Evolutionary conservation across 2,888 invertebrate species (phyloP).

Genomic region (Smittia sp.): DNA sequence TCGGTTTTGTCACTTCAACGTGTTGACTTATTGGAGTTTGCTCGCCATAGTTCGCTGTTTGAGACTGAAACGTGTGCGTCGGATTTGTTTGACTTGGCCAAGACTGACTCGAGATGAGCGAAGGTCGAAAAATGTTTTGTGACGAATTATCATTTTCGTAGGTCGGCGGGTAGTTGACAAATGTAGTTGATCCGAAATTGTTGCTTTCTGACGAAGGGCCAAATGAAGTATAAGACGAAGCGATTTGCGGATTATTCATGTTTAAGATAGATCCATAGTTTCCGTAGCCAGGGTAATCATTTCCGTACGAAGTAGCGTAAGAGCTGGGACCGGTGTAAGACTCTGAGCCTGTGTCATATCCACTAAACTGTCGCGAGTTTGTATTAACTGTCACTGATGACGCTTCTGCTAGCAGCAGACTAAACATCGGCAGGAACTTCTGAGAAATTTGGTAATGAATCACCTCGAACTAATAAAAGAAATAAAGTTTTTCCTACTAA

Average conservation of each 20-base stretch:
- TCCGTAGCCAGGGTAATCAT: slow-evolving; percentile 25
- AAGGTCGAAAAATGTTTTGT: too few species aligned
- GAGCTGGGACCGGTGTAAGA: slow-evolving; percentile 9
- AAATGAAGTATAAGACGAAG: background rate
- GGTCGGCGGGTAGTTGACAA: slow-evolving; percentile 18
- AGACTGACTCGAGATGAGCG: background rate
- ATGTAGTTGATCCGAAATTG: background rate
- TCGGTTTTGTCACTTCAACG: slow-evolving; percentile 58
- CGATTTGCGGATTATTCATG: slow-evolving; percentile 9
- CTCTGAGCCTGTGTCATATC: background rate
- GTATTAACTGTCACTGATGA: too few species aligned
- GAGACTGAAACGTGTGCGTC: background rate
- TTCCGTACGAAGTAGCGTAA: background rate
- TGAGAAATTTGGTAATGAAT: too few species aligned
- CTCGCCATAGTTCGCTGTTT: slow-evolving; percentile 9
- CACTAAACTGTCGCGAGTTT: too few species aligned
- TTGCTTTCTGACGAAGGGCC: slow-evolving; percentile 8
- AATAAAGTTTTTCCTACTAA: too few species aligned
- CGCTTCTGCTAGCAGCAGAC: too few species aligned
- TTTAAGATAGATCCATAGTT: slow-evolving; percentile 7
- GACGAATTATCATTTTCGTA: too few species aligned
- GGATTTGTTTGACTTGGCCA: background rate
- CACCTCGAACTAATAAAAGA: too few species aligned
- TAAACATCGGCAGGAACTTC: too few species aligned
- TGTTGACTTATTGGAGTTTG: slow-evolving; percentile 52